Base-by-base conservation (phyloP, 2,888 invertebrate species). In the Endotricha flammealis region DNA sequence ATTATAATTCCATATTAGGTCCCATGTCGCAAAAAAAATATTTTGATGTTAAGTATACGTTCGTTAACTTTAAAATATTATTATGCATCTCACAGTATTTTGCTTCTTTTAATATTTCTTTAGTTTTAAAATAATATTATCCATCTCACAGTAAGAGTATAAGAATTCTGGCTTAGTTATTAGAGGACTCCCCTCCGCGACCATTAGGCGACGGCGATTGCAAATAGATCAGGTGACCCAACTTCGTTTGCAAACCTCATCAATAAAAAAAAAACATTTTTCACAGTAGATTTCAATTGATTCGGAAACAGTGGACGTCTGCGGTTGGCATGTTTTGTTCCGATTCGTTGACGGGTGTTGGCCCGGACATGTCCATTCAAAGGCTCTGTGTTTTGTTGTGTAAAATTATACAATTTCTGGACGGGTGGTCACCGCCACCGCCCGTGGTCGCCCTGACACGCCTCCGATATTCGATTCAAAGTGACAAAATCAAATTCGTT, bases 241-340 rank as follows among this genome's bases (percentile, higher is more conserved):
- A n/a, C n/a, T n/a, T n/a, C n/a, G n/a, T n/a, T n/a, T n/a, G n/a
- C n/a, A n/a, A n/a, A n/a, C n/a, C n/a, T n/a, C n/a, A n/a, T n/a
- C n/a, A n/a, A n/a, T n/a, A n/a, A n/a, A n/a, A n/a, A n/a, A n/a
- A n/a, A n/a, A n/a, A n/a, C 50, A 54, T 72, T 75, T 75, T 77
- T 75, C 70, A 69, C 62, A 73, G 63, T 52, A 69, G 61, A 69
- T 72, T 71, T 68, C 64, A 73, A 70, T 74, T 62, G 68, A 56
- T 66, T 57, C 59, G 55, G 57, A 54, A 60, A 52, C 67, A 63
- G 57, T 61, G 35, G 57, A 42, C 46, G 62, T 53, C 64, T 83
- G 85, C 57, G 70, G 76, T 80, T 85, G 86, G 75, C 86, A 80
- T 47, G 78, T 74, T 79, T 82, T 85, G 80, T 85, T 78, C 63